A percentile compares a stretch with the other conserved stretches of the same genome.
These are phyloP conservation scores for Tetramorium bicarinatum DNA, from an alignment of 2,888 invertebrate genomes.

Conservation along the genomic window DNA sequence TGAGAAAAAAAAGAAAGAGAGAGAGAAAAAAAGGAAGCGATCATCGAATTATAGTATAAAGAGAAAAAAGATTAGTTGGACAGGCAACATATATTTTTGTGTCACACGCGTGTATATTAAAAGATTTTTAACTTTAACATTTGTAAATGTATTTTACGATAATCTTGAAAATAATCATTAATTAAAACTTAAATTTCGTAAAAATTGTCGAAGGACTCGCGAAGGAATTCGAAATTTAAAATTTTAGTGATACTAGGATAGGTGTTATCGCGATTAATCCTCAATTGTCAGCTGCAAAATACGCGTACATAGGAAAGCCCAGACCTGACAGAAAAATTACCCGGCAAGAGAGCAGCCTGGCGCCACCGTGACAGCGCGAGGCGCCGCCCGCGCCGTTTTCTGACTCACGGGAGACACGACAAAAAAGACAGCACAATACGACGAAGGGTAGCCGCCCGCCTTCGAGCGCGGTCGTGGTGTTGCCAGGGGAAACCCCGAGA, in stretches of 20 bases:
- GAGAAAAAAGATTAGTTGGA: neutral
- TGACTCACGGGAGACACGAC: conserved; percentile 68
- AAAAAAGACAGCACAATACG: conserved; percentile 51
- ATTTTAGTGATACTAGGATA: neutral
- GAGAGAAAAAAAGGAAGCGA: neutral
- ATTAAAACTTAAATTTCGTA: neutral
- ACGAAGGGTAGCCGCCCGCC: conserved; percentile 23
- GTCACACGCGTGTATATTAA: neutral
- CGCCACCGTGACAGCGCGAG: conserved; percentile 58
- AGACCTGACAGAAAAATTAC: conserved; percentile 33
- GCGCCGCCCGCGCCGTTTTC: conserved; percentile 63
- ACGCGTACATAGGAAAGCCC: neutral
- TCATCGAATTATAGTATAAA: neutral
- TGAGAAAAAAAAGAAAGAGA: neutral
- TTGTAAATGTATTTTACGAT: neutral
- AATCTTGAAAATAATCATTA: neutral
- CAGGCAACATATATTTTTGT: neutral
- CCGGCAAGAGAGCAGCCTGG: conserved; percentile 55
- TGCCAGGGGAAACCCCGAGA: conserved; percentile 41
- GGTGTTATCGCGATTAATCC: conserved; percentile 2
- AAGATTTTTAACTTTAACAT: neutral
- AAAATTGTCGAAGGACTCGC: neutral
- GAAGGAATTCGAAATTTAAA: neutral
- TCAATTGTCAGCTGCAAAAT: neutral
- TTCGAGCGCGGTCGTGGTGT: conserved; percentile 23